Conservation (phyloP, 2,797 vertebrate species). For the Sebastes itinus region DNA sequence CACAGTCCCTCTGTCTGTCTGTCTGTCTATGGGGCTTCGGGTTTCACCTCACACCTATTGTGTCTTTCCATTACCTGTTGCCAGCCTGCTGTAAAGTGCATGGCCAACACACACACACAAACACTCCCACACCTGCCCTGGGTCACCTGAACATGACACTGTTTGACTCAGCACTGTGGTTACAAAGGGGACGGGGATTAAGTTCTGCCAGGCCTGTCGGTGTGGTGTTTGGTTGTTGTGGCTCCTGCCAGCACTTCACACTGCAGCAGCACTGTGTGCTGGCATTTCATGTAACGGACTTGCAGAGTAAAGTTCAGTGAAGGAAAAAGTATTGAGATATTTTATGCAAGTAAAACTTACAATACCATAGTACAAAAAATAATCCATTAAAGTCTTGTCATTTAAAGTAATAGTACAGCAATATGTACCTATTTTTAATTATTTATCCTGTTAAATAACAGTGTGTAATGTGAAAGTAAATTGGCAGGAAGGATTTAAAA, state of each 20-base stretch:
- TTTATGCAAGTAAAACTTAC: background rate
- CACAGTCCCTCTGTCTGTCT: conserved; percentile 1
- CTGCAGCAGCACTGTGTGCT: background rate
- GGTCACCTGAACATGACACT: conserved; percentile 65
- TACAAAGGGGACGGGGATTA: conserved; percentile 63
- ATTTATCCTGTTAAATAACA: no score
- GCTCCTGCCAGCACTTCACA: conserved; percentile 34
- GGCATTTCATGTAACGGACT: background rate
- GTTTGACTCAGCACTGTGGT: conserved; percentile 15
- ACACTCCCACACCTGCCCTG: background rate
- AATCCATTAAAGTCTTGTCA: background rate
- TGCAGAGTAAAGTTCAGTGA: background rate
- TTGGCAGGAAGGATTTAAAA: no score
- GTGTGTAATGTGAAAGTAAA: no score
- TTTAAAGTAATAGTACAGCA: no score
- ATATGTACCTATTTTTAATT: background rate
- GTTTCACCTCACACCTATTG: conserved; percentile 68
- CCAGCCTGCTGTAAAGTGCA: conserved; percentile 22
- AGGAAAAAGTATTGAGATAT: background rate
- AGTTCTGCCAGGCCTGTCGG: conserved; percentile 26
- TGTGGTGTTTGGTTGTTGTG: conserved; percentile 24
- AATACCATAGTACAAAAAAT: background rate
- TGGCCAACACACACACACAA: background rate
- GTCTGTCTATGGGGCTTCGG: conserved; percentile 26
- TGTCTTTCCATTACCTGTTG: conserved; percentile 52